Evolutionary conservation across 2,113 vertebrate genomes (phyloP), one percentile per base, ranked within the genome.

Genomic region (Corythornis cristatus): DNA sequence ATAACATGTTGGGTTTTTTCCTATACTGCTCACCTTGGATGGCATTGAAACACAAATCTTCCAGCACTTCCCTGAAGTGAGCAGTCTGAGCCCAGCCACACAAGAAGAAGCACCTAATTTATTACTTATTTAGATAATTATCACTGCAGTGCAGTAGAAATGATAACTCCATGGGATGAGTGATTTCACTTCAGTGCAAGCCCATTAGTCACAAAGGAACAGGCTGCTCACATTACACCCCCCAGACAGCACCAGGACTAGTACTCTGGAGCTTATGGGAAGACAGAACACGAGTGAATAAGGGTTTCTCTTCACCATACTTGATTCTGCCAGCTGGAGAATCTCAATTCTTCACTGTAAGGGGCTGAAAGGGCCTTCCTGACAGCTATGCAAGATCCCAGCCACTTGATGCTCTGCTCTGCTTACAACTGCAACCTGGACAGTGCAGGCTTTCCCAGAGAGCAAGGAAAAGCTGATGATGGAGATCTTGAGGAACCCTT

Each of bases 171-270:
- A 58, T 18, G 22, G 86, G 43, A 93, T 85, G 91, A 97, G 88
- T 93, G 94, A 88, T 92, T 94, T 94, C 89, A 92, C 76, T 94
- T 80, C 61, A 56, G 80, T 43, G 78, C 71, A 83, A 74, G 74
- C 73, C 83, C 72, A 66, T 97, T 71, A 92, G 82, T 89, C 92
- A 88, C 6, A 9, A 45, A 68, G 76, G 57, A 93, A 33, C 51
- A 86, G 8, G 15, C 79, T 83, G 35, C 61, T 96, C 74, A n/a
- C 45, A 33, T 33, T 50, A 6, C 18, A 57, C 46, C 60, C 71
- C 58, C 33, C 68, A 95, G 86, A 42, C 61, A 90, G 9, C 53
- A 65, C 56, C 78, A 84, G 45, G 19, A 78, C 77, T 42, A 57
- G 85, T 37, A 85, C 83, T 85, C 79, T 54, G 2, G 5, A 50